These are phyloP conservation scores for Anguilla anguilla DNA, from an alignment of 2,797 vertebrate genomes.

Conservation along the genomic window DNA sequence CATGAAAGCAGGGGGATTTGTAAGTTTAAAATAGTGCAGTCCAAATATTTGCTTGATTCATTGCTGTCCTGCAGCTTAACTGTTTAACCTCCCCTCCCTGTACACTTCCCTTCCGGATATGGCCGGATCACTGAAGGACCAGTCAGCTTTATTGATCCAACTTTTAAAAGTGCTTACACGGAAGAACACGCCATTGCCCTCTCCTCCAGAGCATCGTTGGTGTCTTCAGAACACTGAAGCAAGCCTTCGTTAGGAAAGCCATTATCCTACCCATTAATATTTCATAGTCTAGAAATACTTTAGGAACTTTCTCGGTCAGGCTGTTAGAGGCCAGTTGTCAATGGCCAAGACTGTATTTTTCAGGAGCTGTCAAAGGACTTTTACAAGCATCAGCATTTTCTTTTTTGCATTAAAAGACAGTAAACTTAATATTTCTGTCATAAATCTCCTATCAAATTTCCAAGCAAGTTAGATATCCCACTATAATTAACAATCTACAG, in stretches of 20 bases:
- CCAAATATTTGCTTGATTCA: constrained; percentile 31
- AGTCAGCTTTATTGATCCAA: constrained; percentile 17
- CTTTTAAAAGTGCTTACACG: constrained; percentile 41
- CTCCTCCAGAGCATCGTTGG: constrained; percentile 44
- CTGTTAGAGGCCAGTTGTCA: constrained; percentile 75
- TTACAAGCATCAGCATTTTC: constrained; percentile 64
- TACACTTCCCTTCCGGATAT: not conserved
- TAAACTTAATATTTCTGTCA: constrained; percentile 52
- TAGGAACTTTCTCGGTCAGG: constrained; percentile 69
- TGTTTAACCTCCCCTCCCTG: not conserved
- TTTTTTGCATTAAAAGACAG: constrained; percentile 68
- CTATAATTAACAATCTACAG: not conserved
- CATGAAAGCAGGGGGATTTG: not conserved
- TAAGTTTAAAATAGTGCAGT: not conserved
- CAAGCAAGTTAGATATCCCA: not conserved
- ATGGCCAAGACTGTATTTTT: constrained; percentile 56
- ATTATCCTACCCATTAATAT: constrained; percentile 79
- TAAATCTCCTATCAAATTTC: not conserved
- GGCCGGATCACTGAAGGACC: constrained; percentile 22
- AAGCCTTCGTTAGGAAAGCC: constrained; percentile 57
- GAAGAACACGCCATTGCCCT: constrained; percentile 49
- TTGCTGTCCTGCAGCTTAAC: constrained; percentile 21
- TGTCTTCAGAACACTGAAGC: constrained; percentile 37
- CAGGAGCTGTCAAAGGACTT: constrained; percentile 62
- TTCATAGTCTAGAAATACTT: constrained; percentile 75